phyloP scores from a whole-genome alignment of 2,888 invertebrate genomes.

The Habrosyne pyritoides region DNA sequence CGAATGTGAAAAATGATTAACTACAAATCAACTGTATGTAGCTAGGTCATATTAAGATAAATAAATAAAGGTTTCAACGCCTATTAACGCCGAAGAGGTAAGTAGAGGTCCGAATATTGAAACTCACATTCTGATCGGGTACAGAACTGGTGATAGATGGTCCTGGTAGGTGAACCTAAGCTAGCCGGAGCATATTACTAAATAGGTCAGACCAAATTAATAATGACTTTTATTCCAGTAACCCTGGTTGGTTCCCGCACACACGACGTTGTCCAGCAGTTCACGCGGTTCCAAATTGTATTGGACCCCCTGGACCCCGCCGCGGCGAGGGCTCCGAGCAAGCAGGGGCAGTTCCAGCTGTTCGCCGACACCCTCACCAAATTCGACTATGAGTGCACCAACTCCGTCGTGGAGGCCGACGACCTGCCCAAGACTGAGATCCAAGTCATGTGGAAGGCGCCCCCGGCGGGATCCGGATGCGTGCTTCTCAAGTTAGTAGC shows the following conservation, averaged over 20 bases:
- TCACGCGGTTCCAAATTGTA: slow-evolving; percentile 90
- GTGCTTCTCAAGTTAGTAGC: slow-evolving; percentile 91
- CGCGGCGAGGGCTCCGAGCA: slow-evolving; percentile 51
- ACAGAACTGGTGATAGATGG: too few relatives aligned
- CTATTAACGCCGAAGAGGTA: too few relatives aligned
- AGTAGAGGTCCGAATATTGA: too few relatives aligned
- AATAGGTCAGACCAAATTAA: too few relatives aligned
- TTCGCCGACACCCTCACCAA: slow-evolving; percentile 83
- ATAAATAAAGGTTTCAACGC: too few relatives aligned
- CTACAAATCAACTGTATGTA: too few relatives aligned
- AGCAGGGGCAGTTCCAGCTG: slow-evolving; percentile 78
- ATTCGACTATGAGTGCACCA: slow-evolving; percentile 93
- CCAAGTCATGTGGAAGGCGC: slow-evolving; percentile 95
- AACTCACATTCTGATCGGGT: too few relatives aligned
- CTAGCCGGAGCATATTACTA: too few relatives aligned
- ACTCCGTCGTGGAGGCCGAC: slow-evolving; percentile 92
- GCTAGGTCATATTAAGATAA: too few relatives aligned
- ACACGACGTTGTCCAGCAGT: slow-evolving; percentile 87
- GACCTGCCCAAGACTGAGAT: slow-evolving; percentile 92
- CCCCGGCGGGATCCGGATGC: slow-evolving; percentile 92
- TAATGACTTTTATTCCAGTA: slow-evolving; percentile 66
- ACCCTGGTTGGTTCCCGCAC: slow-evolving; percentile 87
- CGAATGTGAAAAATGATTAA: background rate
- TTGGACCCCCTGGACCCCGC: slow-evolving; percentile 86
- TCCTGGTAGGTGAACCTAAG: too few relatives aligned